phyloP scores from a whole-genome alignment of 2,888 invertebrate species.

The Melanchra persicariae region DNA sequence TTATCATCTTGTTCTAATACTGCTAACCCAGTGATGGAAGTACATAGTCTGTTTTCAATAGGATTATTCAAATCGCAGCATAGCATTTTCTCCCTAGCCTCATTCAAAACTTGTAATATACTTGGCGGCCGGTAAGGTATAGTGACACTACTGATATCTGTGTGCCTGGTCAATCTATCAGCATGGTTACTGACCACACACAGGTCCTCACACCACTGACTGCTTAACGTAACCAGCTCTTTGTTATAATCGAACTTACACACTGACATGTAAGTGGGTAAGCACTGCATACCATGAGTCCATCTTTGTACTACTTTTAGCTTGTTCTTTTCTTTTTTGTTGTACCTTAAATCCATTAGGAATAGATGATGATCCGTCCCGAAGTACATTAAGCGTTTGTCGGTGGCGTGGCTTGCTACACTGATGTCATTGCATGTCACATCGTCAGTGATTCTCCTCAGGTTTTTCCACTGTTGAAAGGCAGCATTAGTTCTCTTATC shows the following conservation, averaged over 20 bases:
- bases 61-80: slow-evolving; percentile 80
- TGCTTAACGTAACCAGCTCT: slow-evolving; percentile 81
- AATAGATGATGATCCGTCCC: slow-evolving; percentile 84
- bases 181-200: slow-evolving; percentile 81
- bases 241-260: slow-evolving; percentile 80
- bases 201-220: slow-evolving; percentile 87
- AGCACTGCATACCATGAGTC: slow-evolving; percentile 90
- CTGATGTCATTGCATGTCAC: slow-evolving; percentile 79
- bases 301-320: slow-evolving; percentile 86
- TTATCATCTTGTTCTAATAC: slow-evolving; percentile 77
- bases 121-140: slow-evolving; percentile 84
- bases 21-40: slow-evolving; percentile 78
- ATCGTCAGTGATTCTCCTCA: slow-evolving; percentile 76
- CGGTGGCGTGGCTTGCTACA: slow-evolving; percentile 76
- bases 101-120: slow-evolving; percentile 76
- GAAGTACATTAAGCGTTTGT: slow-evolving; percentile 77
- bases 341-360: slow-evolving; percentile 80
- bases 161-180: slow-evolving; percentile 69
- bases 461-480: slow-evolving; percentile 74
- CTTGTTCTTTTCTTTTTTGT: slow-evolving; percentile 67
- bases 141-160: slow-evolving; percentile 72
- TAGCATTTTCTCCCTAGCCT: slow-evolving; percentile 76
- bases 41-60: slow-evolving; percentile 77
- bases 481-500: slow-evolving; percentile 82
- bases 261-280: slow-evolving; percentile 85